A percentile compares a stretch with the other conserved stretches of the same genome.
These are phyloP conservation scores for Orthosia gracilis DNA, from an alignment of 2,888 invertebrate species.

Conservation along the genomic window DNA sequence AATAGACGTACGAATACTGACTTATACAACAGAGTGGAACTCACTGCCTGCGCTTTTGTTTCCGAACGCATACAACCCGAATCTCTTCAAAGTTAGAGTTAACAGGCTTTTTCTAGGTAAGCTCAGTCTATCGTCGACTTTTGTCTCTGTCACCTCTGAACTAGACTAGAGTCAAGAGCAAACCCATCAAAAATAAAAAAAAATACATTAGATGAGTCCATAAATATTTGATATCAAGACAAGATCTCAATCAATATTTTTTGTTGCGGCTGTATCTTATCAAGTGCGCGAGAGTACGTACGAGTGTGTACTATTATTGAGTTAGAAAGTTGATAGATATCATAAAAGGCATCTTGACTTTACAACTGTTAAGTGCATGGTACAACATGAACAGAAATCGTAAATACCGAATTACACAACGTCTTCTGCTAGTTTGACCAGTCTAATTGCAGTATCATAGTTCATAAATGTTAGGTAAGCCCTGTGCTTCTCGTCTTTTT, in stretches of 20 bases:
- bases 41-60: too few relatives aligned
- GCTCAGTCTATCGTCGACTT: too few relatives aligned
- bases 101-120: too few relatives aligned
- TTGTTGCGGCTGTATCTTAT: conserved; percentile 45
- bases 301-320: conserved; percentile 58
- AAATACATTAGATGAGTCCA: conserved; percentile 35
- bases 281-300: conserved; percentile 38
- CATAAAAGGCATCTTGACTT: conserved; percentile 61
- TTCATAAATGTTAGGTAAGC: conserved; percentile 44
- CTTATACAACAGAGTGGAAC: too few relatives aligned
- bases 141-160: too few relatives aligned
- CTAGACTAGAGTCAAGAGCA: too few relatives aligned
- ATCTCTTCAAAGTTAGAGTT: too few relatives aligned
- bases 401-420: conserved; percentile 53
- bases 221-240: conserved; percentile 48
- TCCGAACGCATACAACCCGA: too few relatives aligned
- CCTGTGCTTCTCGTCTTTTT: conserved; percentile 42
- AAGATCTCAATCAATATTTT: conserved; percentile 47
- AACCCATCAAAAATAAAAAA: too few relatives aligned
- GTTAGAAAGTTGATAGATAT: conserved; percentile 69
- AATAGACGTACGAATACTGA: conserved; percentile 3
- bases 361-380: conserved; percentile 49
- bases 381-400: conserved; percentile 38
- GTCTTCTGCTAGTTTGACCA: conserved; percentile 42
- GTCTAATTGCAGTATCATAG: conserved; percentile 36